phyloP scores from a whole-genome alignment of 1,140 invertebrate species.

The Pseudomyrmex dendroicus region DNA sequence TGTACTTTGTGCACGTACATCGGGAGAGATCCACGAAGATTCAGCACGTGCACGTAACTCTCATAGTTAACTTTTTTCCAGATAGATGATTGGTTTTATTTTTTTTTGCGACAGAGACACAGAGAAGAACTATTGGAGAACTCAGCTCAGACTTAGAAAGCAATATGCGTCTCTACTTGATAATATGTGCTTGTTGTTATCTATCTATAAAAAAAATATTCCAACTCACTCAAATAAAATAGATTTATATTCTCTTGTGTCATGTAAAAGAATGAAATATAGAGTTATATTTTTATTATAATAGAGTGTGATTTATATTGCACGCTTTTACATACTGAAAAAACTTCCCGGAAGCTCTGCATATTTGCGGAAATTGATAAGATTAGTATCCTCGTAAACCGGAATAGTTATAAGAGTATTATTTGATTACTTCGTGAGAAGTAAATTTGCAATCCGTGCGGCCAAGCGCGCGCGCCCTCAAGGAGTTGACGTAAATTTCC shows the following conservation, averaged over 20 bases:
- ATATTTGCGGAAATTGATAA: background rate
- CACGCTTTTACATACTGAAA: background rate
- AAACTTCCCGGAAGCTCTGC: background rate
- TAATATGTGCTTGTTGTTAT: too few relatives aligned
- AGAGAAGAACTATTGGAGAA: too few relatives aligned
- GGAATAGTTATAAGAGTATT: background rate
- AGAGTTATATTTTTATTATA: too few relatives aligned
- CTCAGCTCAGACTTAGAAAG: too few relatives aligned
- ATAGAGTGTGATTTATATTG: too few relatives aligned
- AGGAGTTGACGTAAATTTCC: constrained; percentile 41
- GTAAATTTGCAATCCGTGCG: constrained; percentile 2
- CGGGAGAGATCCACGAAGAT: background rate
- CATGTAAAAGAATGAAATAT: too few relatives aligned
- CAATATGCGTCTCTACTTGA: too few relatives aligned
- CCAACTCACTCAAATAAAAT: too few relatives aligned
- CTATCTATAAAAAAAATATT: too few relatives aligned
- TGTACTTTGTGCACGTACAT: constrained; percentile 18
- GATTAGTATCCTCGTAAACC: constrained; percentile 13
- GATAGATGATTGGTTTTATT: too few relatives aligned
- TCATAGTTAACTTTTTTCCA: background rate
- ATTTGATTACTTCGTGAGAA: constrained; percentile 11
- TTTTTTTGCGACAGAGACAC: too few relatives aligned
- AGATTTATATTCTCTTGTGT: background rate
- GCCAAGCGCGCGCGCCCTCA: background rate
- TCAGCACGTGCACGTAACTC: background rate